These are phyloP conservation scores for Chelonus insularis DNA, from an alignment of 1,140 invertebrate species.

Conservation along the genomic window DNA sequence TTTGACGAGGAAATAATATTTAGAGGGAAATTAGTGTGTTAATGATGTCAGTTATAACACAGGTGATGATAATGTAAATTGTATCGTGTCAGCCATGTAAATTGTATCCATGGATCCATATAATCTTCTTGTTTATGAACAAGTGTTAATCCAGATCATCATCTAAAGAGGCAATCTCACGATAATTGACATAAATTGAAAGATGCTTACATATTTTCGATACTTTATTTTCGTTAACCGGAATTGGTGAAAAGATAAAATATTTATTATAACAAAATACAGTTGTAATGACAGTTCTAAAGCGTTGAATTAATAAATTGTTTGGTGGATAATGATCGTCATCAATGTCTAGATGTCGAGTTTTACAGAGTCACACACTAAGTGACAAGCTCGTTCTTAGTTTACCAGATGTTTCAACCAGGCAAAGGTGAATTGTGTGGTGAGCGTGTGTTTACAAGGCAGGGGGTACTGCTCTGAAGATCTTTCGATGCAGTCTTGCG, in stretches of 20 bases:
- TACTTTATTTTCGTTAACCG: neutral
- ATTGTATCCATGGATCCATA: neutral
- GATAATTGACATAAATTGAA: conserved; percentile 19
- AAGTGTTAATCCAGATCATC: neutral
- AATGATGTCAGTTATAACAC: too few species aligned
- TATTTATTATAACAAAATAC: neutral
- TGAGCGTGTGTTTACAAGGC: conserved; percentile 38
- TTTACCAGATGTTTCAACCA: conserved; percentile 31
- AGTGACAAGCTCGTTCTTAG: conserved; percentile 23
- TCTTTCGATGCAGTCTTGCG: conserved; percentile 7
- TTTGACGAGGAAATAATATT: too few species aligned
- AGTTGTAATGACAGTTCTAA: too few species aligned
- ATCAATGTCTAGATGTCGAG: conserved; percentile 7
- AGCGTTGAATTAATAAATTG: conserved; percentile 5
- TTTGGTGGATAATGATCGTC: neutral
- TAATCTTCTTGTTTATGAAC: neutral
- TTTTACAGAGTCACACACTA: neutral
- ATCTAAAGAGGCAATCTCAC: neutral
- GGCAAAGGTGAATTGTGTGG: conserved; percentile 19
- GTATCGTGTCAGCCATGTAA: too few species aligned
- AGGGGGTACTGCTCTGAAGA: conserved; percentile 25
- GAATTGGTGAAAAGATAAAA: neutral
- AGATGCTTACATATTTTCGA: neutral
- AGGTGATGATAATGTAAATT: too few species aligned
- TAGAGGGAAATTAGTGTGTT: too few species aligned